Base-by-base conservation (phyloP, 2,888 invertebrate species). In the Hedya salicella region DNA sequence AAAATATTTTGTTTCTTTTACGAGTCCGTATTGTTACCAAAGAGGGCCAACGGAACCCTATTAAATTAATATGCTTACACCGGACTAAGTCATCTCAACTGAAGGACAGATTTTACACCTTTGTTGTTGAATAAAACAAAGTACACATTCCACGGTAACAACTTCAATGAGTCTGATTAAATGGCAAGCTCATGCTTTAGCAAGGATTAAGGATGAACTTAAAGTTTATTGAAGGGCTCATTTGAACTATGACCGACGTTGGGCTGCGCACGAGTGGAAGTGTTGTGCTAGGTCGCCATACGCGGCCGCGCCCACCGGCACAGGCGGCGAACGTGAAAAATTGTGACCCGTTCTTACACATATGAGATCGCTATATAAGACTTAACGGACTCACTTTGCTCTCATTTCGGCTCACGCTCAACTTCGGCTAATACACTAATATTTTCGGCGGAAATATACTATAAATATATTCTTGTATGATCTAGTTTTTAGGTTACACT, bases 301-400 rank as follows among this genome's bases (percentile, higher is more conserved):
- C 62, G 63, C 71, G 71, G 85, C 89, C 91, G 87, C 91, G 87
- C 91, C 91, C 88, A 88, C 83, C 68, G 75, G 76, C 73, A 62
- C 67, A 69, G 68, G 78, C 80, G 82, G 91, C 90, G 91, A 91
- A 89, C 83, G 92, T 88, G 82, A 89, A 91, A 91, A 92, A 89
- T 82, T 87, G 78, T 86, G 86, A 89, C 91, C 88, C 84, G 91
- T 86, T 91, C 91, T 89, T 91, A 91, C 92, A 91, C 91, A 91
- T 87, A 90, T 91, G 91, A 87, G 83, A 83, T 87, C 80, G 82
- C 86, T 91, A 92, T 92, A 92, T 91, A 92, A 92, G 90, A 81
- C 80, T 87, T 89, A 80, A 86, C 89, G 77, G 81, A 78, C 86
- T 78, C 80, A 87, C 75, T 87, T 88, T 91, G 91, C 91, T 91